phyloP scores from a whole-genome alignment of 2,113 vertebrate genomes.

The Paramormyrops kingsleyae region DNA sequence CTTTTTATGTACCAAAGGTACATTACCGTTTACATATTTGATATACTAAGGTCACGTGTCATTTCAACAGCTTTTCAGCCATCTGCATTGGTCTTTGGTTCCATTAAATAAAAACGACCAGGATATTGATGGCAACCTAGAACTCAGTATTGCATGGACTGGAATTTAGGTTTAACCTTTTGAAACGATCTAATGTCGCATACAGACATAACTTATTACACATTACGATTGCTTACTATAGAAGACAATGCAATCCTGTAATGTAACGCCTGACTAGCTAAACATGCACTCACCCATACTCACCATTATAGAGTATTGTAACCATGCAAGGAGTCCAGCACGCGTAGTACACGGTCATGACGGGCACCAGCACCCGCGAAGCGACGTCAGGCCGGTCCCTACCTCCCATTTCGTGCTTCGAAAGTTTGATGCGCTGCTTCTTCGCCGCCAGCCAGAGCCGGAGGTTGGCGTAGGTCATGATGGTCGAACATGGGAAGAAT shows the following conservation, averaged over 20 bases:
- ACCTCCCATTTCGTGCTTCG: constrained; percentile 35
- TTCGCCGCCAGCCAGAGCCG: constrained; percentile 68
- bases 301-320: constrained; percentile 71
- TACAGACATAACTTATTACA: not conserved
- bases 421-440: constrained; percentile 56
- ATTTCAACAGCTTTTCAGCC: not conserved
- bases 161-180: not conserved
- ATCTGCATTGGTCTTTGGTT: not conserved
- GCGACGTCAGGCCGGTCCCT: constrained; percentile 57
- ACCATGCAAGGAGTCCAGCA: constrained; percentile 75
- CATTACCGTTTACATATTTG: not conserved
- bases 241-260: not conserved
- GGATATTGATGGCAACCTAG: not conserved
- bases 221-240: not conserved
- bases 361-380: constrained; percentile 64
- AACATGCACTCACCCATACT: constrained; percentile 26
- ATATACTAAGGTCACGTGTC: not conserved
- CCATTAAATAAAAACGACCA: not conserved
- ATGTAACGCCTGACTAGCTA: not conserved
- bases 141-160: not conserved
- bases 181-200: not conserved
- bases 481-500: constrained; percentile 69
- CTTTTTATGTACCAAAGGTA: not conserved
- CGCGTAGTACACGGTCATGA: constrained; percentile 69
- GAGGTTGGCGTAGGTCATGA: constrained; percentile 70